Conservation (phyloP, 2,797 vertebrate genomes). For the Petrocephalus sullivani region DNA sequence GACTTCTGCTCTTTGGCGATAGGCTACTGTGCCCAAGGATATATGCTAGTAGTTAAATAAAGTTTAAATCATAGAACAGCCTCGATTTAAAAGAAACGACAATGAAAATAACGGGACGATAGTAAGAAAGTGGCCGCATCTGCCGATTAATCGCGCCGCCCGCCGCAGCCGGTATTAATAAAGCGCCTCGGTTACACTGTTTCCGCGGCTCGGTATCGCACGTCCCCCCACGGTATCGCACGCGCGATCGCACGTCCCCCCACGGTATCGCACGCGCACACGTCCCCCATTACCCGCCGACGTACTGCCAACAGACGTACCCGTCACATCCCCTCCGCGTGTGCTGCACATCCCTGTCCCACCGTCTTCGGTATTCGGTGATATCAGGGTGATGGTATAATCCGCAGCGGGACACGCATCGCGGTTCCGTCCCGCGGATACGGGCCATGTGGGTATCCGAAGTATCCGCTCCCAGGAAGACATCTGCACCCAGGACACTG, state of each 20-base stretch:
- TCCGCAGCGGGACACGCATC: background rate
- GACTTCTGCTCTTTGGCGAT: background rate
- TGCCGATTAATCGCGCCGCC: background rate
- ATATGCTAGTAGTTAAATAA: background rate
- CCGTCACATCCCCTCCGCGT: background rate
- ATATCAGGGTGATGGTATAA: background rate
- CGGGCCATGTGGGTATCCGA: background rate
- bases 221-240: too few species aligned
- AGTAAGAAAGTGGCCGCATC: background rate
- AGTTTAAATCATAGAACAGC: background rate
- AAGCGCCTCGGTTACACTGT: background rate
- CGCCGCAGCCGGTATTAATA: background rate
- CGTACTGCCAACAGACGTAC: background rate
- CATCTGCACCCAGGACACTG: background rate
- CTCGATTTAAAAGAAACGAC: background rate
- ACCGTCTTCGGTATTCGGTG: background rate
- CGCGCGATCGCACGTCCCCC: too few species aligned
- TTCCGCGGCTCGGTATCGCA: background rate
- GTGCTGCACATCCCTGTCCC: constrained; percentile 2
- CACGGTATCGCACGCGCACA: too few species aligned
- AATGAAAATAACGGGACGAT: background rate
- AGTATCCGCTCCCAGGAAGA: constrained; percentile 6
- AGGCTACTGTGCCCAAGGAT: background rate
- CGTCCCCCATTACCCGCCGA: background rate
- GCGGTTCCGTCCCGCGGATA: background rate